Conservation (phyloP, 2,888 invertebrate genomes). For the Sarcophaga carnaria region DNA sequence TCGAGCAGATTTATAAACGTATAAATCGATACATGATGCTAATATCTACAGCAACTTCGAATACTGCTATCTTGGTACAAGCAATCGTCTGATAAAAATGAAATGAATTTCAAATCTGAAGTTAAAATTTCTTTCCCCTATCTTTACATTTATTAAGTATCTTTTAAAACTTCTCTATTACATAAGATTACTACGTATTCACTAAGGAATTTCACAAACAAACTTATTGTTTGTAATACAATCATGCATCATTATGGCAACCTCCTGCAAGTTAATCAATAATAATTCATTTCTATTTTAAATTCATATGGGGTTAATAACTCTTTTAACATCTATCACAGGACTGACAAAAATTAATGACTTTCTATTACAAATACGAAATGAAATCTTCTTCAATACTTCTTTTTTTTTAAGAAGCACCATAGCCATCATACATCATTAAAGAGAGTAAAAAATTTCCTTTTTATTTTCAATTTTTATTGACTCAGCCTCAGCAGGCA, state of each 20-base stretch:
- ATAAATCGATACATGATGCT: no score
- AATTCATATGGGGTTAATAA: slow-evolving; percentile 67
- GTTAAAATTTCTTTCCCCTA: no score
- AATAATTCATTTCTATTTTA: slow-evolving; percentile 60
- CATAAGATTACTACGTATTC: neutral
- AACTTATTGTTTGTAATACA: slow-evolving; percentile 18
- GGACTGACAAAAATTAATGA: slow-evolving; percentile 59
- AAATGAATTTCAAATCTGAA: no score
- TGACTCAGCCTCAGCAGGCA: slow-evolving; percentile 40
- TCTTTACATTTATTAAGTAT: no score
- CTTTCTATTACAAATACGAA: neutral
- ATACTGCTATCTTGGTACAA: no score
- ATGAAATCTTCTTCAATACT: no score
- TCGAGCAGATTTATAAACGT: no score
- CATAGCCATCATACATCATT: slow-evolving; percentile 44
- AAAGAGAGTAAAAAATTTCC: slow-evolving; percentile 36
- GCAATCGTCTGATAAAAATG: no score
- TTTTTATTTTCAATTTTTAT: slow-evolving; percentile 23
- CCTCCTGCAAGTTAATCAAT: slow-evolving; percentile 62
- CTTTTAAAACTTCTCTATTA: no score
- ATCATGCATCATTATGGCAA: slow-evolving; percentile 31
- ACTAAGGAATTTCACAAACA: neutral
- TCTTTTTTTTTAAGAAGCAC: slow-evolving; percentile 58
- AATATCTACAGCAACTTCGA: no score
- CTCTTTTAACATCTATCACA: slow-evolving; percentile 57